Percentiles rank a stretch among this genome's conserved stretches.
These are phyloP conservation scores for Psococerastis gibbosa DNA, from an alignment of 2,888 invertebrate genomes.

Conservation along the genomic window DNA sequence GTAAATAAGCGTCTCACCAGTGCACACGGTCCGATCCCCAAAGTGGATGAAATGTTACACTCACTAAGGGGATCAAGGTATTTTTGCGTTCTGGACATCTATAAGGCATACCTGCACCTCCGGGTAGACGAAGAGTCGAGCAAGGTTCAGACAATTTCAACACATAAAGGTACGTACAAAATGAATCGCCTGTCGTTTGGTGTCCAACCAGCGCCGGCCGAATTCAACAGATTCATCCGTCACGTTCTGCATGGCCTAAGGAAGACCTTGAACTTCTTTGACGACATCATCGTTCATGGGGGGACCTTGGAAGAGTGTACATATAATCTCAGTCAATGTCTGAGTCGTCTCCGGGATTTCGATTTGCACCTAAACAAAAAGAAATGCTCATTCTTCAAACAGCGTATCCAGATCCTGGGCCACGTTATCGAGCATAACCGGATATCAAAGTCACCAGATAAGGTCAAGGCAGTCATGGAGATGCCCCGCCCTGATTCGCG, in stretches of 20 bases:
- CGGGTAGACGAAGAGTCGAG: background rate
- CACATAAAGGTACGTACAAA: constrained; percentile 9
- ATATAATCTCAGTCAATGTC: too few relatives aligned
- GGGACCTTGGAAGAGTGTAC: constrained; percentile 12
- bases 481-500: constrained; percentile 14
- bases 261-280: constrained; percentile 5
- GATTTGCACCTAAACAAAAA: too few relatives aligned
- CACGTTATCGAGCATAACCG: constrained; percentile 12
- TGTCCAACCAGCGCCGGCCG: constrained; percentile 9
- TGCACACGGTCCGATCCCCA: background rate
- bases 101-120: constrained; percentile 9
- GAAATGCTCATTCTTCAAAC: constrained; percentile 15
- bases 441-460: constrained; percentile 12
- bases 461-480: constrained; percentile 14
- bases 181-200: constrained; percentile 11
- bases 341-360: too few relatives aligned
- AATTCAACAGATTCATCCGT: constrained; percentile 11
- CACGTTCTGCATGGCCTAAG: constrained; percentile 1
- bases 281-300: constrained; percentile 15
- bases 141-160: constrained; percentile 6
- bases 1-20: background rate
- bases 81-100: constrained; percentile 9
- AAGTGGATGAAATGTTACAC: background rate
- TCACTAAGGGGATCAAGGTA: background rate
- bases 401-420: constrained; percentile 13